Evolutionary conservation across 2,113 vertebrate species (phyloP).

Genomic region (Xiphophorus hellerii): DNA sequence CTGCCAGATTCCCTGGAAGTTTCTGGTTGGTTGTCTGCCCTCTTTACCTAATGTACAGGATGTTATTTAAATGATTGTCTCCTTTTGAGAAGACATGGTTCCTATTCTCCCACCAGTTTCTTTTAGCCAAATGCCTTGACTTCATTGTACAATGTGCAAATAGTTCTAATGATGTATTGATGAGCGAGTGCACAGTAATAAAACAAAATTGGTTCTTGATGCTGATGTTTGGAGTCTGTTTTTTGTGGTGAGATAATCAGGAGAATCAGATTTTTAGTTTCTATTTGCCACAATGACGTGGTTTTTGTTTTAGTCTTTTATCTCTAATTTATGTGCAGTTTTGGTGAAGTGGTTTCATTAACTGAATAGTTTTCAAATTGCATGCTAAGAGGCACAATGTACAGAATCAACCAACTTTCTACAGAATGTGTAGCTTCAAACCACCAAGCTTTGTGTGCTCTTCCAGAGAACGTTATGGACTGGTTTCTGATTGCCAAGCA

Average conservation of each 20-base stretch:
- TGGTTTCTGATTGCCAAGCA: no score
- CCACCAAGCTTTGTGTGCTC: neutral
- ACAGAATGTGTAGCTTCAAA: neutral
- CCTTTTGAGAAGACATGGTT: conserved; percentile 67
- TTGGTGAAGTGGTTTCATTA: no score
- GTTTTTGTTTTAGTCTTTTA: no score
- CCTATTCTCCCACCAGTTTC: conserved; percentile 39
- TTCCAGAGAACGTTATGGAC: neutral
- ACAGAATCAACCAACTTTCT: neutral
- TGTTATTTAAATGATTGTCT: conserved; percentile 71
- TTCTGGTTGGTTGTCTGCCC: conserved; percentile 32
- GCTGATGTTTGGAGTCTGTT: conserved; percentile 24
- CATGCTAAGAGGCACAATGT: neutral
- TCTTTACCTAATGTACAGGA: conserved; percentile 55
- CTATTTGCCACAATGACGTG: no score
- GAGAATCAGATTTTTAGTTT: neutral
- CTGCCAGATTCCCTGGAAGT: conserved; percentile 61
- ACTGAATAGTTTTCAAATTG: no score
- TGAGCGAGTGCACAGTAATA: conserved; percentile 79
- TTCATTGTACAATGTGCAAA: conserved; percentile 77
- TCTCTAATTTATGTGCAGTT: no score
- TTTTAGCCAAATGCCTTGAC: conserved; percentile 80
- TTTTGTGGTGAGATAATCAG: conserved; percentile 48
- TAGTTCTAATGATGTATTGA: conserved; percentile 74
- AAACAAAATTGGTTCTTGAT: conserved; percentile 63